Evolutionary conservation across 2,888 invertebrate species (phyloP).

Genomic region (Dynastes hyllus): DNA sequence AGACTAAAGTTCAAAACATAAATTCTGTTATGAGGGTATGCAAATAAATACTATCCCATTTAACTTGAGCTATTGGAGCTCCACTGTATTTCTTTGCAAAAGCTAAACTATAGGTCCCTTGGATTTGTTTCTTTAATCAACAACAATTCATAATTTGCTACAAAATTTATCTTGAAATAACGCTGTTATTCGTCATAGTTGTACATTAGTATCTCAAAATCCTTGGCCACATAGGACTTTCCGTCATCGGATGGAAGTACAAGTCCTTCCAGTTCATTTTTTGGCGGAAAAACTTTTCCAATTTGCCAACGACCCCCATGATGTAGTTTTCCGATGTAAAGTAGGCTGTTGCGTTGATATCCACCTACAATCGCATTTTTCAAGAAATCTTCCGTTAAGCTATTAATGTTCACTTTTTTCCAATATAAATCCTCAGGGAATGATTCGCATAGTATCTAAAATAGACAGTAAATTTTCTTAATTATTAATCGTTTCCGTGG

Average conservation of each 20-base stretch:
- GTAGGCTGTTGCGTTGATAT: not conserved
- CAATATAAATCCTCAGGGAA: not conserved
- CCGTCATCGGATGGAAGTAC: not conserved
- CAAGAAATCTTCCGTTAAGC: not conserved
- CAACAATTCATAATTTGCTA: no score
- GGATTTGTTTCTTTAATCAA: no score
- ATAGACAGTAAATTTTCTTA: not conserved
- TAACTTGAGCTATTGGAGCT: no score
- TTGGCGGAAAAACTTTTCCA: not conserved
- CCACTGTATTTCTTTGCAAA: no score
- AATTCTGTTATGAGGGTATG: no score
- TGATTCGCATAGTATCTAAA: slow-evolving; percentile 1
- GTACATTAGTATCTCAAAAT: slow-evolving; percentile 13
- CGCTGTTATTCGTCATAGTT: not conserved
- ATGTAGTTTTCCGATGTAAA: not conserved
- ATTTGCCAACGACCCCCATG: not conserved
- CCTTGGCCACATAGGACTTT: not conserved
- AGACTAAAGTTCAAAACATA: no score
- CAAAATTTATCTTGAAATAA: no score
- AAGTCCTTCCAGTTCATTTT: not conserved
- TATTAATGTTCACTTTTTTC: not conserved
- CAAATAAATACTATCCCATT: no score
- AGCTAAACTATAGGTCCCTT: no score
- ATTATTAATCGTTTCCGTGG: no score
- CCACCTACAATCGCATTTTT: not conserved